phyloP scores from a whole-genome alignment of 2,888 invertebrate genomes.

The Eudemis profundana region DNA sequence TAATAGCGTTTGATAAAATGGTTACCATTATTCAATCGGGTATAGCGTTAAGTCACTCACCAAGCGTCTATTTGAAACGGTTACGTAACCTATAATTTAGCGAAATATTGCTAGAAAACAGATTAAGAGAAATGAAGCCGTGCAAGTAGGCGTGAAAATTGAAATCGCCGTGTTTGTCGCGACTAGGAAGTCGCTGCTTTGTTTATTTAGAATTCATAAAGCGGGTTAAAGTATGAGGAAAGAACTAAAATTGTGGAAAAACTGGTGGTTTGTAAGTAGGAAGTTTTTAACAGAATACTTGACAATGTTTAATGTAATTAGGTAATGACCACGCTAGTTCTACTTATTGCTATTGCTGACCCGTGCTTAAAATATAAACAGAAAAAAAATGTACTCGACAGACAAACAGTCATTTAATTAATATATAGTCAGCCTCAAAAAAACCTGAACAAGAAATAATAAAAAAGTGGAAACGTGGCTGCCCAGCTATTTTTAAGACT shows the following conservation, averaged over 20 bases:
- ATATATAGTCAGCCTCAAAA: too few relatives aligned
- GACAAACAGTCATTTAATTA: too few relatives aligned
- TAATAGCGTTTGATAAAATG: constrained; percentile 14
- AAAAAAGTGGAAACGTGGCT: too few relatives aligned
- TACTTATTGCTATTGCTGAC: not conserved
- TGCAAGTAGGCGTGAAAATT: constrained; percentile 69
- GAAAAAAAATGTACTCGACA: too few relatives aligned
- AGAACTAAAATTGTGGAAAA: constrained; percentile 25
- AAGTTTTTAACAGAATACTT: not conserved
- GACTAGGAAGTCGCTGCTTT: constrained; percentile 47
- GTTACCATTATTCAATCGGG: constrained; percentile 25
- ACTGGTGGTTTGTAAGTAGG: not conserved
- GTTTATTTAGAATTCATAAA: constrained; percentile 46
- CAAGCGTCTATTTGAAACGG: constrained; percentile 35
- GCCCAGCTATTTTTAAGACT: too few relatives aligned
- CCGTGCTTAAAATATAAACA: too few relatives aligned
- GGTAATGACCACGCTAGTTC: not conserved
- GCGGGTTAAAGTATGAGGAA: constrained; percentile 26
- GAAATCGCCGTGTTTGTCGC: constrained; percentile 59
- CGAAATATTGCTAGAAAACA: constrained; percentile 68
- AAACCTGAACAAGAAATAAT: too few relatives aligned
- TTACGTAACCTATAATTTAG: constrained; percentile 64
- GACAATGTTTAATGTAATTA: not conserved
- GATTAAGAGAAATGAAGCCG: constrained; percentile 63
- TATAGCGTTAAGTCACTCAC: constrained; percentile 9